These are phyloP conservation scores for Pissodes strobi DNA, from an alignment of 1,140 invertebrate species.

Conservation along the genomic window DNA sequence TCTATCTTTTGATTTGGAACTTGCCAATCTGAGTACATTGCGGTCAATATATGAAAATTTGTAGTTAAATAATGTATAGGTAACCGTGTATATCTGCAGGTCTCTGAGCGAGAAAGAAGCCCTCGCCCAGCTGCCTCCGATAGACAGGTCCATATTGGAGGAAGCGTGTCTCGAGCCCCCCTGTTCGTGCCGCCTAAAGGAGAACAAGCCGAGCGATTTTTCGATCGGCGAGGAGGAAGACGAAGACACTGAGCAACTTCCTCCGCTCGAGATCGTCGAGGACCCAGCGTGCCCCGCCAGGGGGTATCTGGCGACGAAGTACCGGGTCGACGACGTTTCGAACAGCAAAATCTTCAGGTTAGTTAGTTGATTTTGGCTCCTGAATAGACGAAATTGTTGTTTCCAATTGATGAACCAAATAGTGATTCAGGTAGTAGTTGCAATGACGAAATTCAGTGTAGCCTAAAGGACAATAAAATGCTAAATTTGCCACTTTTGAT, in stretches of 20 bases:
- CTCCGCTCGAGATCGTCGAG: conserved; percentile 42
- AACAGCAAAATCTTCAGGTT: conserved; percentile 34
- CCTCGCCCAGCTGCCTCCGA: conserved; percentile 48
- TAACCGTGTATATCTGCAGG: neutral
- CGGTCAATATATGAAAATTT: too few relatives aligned
- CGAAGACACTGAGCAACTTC: conserved; percentile 32
- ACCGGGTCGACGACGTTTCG: conserved; percentile 38
- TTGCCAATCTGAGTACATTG: too few relatives aligned
- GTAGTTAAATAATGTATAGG: too few relatives aligned
- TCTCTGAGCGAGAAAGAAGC: conserved; percentile 49
- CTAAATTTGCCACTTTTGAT: too few relatives aligned
- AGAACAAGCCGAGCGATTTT: conserved; percentile 41
- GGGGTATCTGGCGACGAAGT: conserved; percentile 43
- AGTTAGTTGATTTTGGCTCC: neutral
- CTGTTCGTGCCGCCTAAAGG: conserved; percentile 43
- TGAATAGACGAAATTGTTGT: too few relatives aligned
- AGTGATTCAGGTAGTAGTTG: too few relatives aligned
- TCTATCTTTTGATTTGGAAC: too few relatives aligned
- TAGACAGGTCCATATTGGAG: conserved; percentile 40
- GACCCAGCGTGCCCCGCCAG: conserved; percentile 47
- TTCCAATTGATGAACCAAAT: too few relatives aligned
- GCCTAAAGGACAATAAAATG: too few relatives aligned
- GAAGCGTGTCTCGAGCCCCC: conserved; percentile 27
- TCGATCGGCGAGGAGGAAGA: conserved; percentile 27
- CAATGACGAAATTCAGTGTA: too few relatives aligned